Evolutionary conservation across 2,888 invertebrate genomes (phyloP), one percentile per base, ranked within the genome.

Genomic region (Bibio marci): DNA sequence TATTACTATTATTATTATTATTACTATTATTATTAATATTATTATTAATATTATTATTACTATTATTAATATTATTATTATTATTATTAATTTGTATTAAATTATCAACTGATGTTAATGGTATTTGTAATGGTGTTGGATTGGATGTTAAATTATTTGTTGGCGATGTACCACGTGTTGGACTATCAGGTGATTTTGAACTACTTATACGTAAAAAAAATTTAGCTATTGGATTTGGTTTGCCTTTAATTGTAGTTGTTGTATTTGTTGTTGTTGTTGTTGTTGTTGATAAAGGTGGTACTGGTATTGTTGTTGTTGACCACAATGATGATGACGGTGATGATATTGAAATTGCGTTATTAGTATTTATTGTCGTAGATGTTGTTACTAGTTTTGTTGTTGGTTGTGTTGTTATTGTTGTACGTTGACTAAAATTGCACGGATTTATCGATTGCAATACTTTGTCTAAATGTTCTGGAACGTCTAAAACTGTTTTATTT

Each of bases 401-500:
- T 8, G 22, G 8, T 35, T 49, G 46, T 27, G 38, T 25, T 41
- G 46, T 22, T 22, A 8, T 6, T 22, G 22, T 4, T 22, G 22
- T 22, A 22, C 25, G 35, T 7, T 36, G 26, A 30, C 30, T 37
- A 18, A 49, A 48, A 40, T 50, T 49, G 32, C 48, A 48, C 32
- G 51, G 47, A 38, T 42, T 28, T 39, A 46, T 30, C 36, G 45
- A 47, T 46, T 47, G 49, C 48, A 49, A 51, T 42, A 49, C 47
- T 45, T 51, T 52, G 42, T 49, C 50, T 43, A 54, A 50, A 47
- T 55, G 57, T 46, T 70, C 70, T 52, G 73, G 73, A 59, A 73
- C 71, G 66, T 73, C 73, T 65, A 70, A 69, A 58, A 73, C 71
- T 59, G 72, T 70, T 61, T 73, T 73, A 64, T 73, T 73, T 54